Percentiles rank a stretch among this genome's conserved stretches.
Evolutionary conservation across 2,888 invertebrate species (phyloP).

Genomic region (Alviniconcha strummeri): DNA sequence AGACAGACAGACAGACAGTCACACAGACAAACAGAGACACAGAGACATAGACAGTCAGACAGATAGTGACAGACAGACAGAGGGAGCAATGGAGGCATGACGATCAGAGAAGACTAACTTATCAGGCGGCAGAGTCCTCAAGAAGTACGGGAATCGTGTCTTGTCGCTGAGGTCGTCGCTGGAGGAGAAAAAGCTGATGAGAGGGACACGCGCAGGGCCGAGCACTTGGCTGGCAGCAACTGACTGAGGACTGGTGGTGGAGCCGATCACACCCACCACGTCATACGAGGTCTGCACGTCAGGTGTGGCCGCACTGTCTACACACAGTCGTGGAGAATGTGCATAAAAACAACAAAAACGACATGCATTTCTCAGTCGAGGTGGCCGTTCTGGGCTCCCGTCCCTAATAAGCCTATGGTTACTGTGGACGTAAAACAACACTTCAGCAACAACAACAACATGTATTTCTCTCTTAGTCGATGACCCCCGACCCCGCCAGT

Average conservation of each 20-base stretch:
- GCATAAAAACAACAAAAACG: no score
- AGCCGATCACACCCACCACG: conserved; percentile 39
- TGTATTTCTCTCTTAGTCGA: no score
- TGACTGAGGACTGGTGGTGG: conserved; percentile 25
- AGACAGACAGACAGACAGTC: background rate
- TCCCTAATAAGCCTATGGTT: no score
- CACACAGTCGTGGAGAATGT: no score
- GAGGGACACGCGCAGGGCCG: conserved; percentile 48
- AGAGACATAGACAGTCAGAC: background rate
- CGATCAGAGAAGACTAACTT: background rate
- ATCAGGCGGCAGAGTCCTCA: conserved; percentile 34
- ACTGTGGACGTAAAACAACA: no score
- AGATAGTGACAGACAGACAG: background rate
- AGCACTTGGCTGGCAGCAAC: conserved; percentile 46
- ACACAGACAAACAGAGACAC: background rate
- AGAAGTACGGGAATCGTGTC: conserved; percentile 46
- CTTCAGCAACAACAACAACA: no score
- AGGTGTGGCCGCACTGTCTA: no score
- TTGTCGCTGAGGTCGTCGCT: conserved; percentile 54
- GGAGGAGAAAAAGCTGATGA: conserved; percentile 54
- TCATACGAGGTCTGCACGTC: conserved; percentile 23
- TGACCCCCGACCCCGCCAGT: no score
- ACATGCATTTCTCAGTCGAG: no score
- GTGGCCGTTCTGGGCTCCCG: no score
- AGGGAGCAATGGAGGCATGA: background rate